Percentiles rank a stretch among this genome's conserved stretches.
Conservation (phyloP, 2,797 vertebrate genomes). For the Myotis findleyi region DNA sequence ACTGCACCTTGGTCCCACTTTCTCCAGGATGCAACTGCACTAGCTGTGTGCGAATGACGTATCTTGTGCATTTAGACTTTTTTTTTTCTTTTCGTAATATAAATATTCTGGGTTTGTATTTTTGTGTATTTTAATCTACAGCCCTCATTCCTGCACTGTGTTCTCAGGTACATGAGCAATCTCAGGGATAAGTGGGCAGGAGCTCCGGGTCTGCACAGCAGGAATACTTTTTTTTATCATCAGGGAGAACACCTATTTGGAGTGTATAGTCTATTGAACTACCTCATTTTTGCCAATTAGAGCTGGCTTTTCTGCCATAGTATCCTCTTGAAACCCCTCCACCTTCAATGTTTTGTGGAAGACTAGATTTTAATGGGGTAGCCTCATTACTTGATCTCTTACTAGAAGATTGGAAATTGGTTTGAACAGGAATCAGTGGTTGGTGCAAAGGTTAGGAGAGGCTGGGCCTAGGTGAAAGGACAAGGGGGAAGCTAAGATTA, state of each 20-base stretch:
- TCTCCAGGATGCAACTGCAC: conserved; percentile 75
- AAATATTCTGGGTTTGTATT: conserved; percentile 89
- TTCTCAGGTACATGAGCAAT: conserved; percentile 92
- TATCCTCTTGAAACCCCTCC: conserved; percentile 72
- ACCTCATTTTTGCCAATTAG: conserved; percentile 76
- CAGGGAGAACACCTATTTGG: conserved; percentile 81
- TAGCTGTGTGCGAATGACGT: conserved; percentile 90
- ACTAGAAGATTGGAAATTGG: conserved; percentile 36
- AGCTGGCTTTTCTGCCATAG: conserved; percentile 61
- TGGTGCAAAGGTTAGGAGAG: not conserved
- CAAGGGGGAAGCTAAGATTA: not conserved
- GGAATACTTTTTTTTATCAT: conserved; percentile 79
- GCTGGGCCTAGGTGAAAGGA: not conserved
- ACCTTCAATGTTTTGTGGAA: conserved; percentile 5
- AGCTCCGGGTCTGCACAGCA: conserved; percentile 84
- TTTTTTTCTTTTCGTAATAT: conserved; percentile 84
- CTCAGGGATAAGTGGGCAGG: conserved; percentile 88
- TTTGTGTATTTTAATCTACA: conserved; percentile 88
- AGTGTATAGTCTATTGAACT: conserved; percentile 79
- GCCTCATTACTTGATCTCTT: conserved; percentile 13
- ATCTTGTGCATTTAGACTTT: conserved; percentile 87
- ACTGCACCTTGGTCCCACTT: conserved; percentile 76
- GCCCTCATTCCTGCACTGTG: conserved; percentile 87
- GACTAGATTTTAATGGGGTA: conserved; percentile 47
- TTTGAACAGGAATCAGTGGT: conserved; percentile 5